Conservation (phyloP, 2,888 invertebrate genomes). For the Pegoplata infirma region DNA sequence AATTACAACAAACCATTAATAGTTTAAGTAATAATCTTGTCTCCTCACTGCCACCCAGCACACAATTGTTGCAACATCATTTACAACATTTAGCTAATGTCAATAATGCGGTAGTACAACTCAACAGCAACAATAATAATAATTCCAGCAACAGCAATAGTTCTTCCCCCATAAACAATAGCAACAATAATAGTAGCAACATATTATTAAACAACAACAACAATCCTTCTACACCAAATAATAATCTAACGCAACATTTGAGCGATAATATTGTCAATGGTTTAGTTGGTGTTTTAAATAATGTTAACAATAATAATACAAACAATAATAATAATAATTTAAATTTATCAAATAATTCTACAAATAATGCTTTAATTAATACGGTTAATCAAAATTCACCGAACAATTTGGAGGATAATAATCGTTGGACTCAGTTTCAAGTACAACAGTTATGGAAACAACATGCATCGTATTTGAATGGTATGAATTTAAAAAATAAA, state of each 20-base stretch:
- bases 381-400: conserved; percentile 47
- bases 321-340: conserved; percentile 66
- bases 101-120: conserved; percentile 72
- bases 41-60: conserved; percentile 74
- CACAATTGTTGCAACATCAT: conserved; percentile 77
- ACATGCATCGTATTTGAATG: conserved; percentile 78
- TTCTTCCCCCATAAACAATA: conserved; percentile 62
- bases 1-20: conserved; percentile 66
- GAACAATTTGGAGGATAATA: conserved; percentile 63
- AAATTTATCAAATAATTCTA: conserved; percentile 58
- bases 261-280: conserved; percentile 69
- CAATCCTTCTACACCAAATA: conserved; percentile 65
- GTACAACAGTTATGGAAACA: conserved; percentile 78
- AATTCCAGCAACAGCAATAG: conserved; percentile 62
- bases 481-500: conserved; percentile 68
- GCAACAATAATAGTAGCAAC: conserved; percentile 53
- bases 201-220: conserved; percentile 59
- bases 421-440: conserved; percentile 78
- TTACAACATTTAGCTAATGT: conserved; percentile 77
- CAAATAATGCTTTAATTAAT: conserved; percentile 60
- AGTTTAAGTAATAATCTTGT: conserved; percentile 67
- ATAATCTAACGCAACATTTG: conserved; percentile 66
- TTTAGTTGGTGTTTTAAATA: conserved; percentile 69
- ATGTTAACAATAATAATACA: conserved; percentile 63
- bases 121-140: conserved; percentile 69